Evolutionary conservation across 2,797 vertebrate genomes (phyloP).

Genomic region (Falco peregrinus): DNA sequence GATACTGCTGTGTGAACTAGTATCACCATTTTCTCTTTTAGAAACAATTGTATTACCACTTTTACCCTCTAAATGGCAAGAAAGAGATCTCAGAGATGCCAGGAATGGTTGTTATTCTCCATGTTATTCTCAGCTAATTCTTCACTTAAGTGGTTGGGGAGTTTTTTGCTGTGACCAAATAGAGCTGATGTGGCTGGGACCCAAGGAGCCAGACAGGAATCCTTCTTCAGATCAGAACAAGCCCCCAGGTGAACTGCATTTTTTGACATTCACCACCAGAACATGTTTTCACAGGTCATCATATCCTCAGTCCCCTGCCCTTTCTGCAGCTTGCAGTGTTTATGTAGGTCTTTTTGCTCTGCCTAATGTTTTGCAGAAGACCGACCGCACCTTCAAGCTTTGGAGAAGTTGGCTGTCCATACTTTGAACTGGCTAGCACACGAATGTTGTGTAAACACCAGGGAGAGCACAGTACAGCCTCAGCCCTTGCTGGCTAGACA

Average conservation of each 20-base stretch:
- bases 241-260: not conserved
- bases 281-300: not conserved
- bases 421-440: not conserved
- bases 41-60: not conserved
- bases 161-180: not conserved
- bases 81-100: not conserved
- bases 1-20: not conserved
- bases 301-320: not conserved
- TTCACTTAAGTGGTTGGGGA: not conserved
- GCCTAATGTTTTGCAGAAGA: not conserved
- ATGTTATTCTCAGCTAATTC: not conserved
- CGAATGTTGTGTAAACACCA: not conserved
- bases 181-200: not conserved
- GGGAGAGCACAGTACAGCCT: not conserved
- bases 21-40: not conserved
- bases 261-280: not conserved
- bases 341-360: not conserved
- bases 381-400: not conserved
- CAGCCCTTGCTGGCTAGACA: not conserved
- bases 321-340: not conserved
- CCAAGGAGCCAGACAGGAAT: not conserved
- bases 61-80: not conserved
- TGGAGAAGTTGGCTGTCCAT: not conserved
- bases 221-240: not conserved
- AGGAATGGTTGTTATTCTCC: not conserved